Base-by-base conservation (phyloP, 2,797 vertebrate species). In the Eleutherodactylus coqui region DNA sequence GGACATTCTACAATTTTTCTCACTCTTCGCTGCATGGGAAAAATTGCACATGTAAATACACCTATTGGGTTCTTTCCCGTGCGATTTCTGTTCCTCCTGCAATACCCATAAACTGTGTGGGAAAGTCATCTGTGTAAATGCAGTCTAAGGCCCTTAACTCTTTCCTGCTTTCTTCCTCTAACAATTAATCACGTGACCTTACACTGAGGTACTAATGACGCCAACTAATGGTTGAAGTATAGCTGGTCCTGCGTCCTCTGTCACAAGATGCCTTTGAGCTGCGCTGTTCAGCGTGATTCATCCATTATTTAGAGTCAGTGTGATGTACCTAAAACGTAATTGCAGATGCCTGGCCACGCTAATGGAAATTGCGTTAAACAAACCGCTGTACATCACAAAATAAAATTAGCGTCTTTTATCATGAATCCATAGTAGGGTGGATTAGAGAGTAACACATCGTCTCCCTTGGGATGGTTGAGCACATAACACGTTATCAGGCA, bases 291-390 rank as follows among this genome's bases (percentile, higher is more conserved):
- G 62, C 27, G 69, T 41, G 49, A 76, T 41, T 82, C 55, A 82
- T 86, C 38, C 55, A 86, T 87, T 38, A 83, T 87, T 84, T 47
- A 87, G 38, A 45, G 7, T 41, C 53, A 51, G 75, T 84, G 51
- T 51, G 64, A 84, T 79, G 67, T 83, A 79, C 83, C 75, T 83
- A 75, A 84, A 83, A 78, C 14, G 53, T 64, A 60, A 62, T 62
- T 5, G 47, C 36, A n/a, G 36, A 19, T 27, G 81, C 49, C 67
- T 60, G 62, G 19, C 38, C 64, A 51, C 80, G 43, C 62, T 24
- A 69, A 77, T 21, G 85, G 79, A 83, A 87, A 83, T 83, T 17
- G 19, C 75, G 29, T 72, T 79, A 82, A 77, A 82, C 72, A 82
- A 86, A 86, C 64, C 62, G 24, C 21, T 27, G 51, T 38, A 83